Conservation (phyloP, 1,140 invertebrate species). For the Trachymyrmex septentrionalis region DNA sequence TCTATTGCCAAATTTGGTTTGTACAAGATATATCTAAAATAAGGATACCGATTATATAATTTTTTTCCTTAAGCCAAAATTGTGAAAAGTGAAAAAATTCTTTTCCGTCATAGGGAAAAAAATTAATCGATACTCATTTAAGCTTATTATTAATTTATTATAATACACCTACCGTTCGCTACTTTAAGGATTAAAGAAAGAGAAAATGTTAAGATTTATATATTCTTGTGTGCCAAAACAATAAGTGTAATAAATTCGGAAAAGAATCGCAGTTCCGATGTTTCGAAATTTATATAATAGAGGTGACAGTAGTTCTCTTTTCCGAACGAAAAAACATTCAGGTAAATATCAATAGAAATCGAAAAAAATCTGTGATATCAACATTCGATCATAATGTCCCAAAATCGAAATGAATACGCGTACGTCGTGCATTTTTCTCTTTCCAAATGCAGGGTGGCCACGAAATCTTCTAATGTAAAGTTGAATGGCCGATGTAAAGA, state of each 20-base stretch:
- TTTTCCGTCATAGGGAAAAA: not conserved
- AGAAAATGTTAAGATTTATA: not conserved
- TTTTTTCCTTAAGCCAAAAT: too few relatives aligned
- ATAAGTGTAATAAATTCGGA: not conserved
- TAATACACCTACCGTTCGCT: not conserved
- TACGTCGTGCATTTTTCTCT: constrained; percentile 10
- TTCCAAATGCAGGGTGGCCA: constrained; percentile 8
- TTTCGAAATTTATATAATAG: constrained; percentile 21
- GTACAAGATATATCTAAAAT: not conserved
- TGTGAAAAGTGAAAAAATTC: too few relatives aligned
- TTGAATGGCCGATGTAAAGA: not conserved
- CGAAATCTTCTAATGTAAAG: constrained; percentile 22
- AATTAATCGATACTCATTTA: not conserved
- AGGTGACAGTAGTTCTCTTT: not conserved
- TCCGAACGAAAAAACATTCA: not conserved
- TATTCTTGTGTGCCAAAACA: not conserved
- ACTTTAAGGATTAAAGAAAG: not conserved
- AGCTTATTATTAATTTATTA: not conserved
- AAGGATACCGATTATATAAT: too few relatives aligned
- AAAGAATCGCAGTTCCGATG: not conserved
- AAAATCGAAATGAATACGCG: constrained; percentile 6
- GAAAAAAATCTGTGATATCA: constrained; percentile 69
- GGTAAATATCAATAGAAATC: not conserved
- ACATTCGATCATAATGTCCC: constrained; percentile 43
- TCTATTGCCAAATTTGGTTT: not conserved